phyloP scores from a whole-genome alignment of 2,797 vertebrate species.

The Aeoliscus strigatus region DNA sequence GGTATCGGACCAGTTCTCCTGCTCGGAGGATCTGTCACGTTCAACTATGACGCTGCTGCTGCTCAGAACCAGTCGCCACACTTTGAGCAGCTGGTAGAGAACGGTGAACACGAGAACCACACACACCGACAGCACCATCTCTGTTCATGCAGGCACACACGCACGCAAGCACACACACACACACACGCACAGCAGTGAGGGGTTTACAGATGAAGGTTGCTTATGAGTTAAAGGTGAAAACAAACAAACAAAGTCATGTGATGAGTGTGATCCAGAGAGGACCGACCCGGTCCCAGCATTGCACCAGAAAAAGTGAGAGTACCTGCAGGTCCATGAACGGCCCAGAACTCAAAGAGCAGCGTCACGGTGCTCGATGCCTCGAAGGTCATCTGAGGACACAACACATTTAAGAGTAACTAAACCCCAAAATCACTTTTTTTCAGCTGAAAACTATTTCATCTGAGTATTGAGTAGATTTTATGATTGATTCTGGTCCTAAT shows the following conservation, averaged over 20 bases:
- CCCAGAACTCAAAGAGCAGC: conserved; percentile 93
- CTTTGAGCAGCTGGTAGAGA: conserved; percentile 86
- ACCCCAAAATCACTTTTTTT: too few species aligned
- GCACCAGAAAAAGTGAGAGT: too few species aligned
- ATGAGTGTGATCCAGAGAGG: not conserved
- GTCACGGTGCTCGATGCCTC: conserved; percentile 77
- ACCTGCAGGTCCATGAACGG: conserved; percentile 83
- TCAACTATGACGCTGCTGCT: conserved; percentile 24
- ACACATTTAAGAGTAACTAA: too few species aligned
- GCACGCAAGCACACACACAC: conserved; percentile 10
- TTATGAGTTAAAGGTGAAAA: too few species aligned
- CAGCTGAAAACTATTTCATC: too few species aligned
- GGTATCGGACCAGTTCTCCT: too few species aligned
- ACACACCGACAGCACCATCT: conserved; percentile 83
- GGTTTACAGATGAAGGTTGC: not conserved
- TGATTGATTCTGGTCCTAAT: too few species aligned
- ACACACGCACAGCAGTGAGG: not conserved
- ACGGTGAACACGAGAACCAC: conserved; percentile 84
- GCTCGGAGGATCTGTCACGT: conserved; percentile 49
- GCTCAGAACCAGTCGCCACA: conserved; percentile 79
- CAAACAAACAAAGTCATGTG: too few species aligned
- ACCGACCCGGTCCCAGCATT: conserved; percentile 21
- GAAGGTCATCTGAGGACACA: conserved; percentile 84
- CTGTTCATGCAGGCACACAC: conserved; percentile 73
- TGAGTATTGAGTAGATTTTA: too few species aligned